Conservation (phyloP, 2,888 invertebrate genomes). For the Rugalucina vietnamica region DNA sequence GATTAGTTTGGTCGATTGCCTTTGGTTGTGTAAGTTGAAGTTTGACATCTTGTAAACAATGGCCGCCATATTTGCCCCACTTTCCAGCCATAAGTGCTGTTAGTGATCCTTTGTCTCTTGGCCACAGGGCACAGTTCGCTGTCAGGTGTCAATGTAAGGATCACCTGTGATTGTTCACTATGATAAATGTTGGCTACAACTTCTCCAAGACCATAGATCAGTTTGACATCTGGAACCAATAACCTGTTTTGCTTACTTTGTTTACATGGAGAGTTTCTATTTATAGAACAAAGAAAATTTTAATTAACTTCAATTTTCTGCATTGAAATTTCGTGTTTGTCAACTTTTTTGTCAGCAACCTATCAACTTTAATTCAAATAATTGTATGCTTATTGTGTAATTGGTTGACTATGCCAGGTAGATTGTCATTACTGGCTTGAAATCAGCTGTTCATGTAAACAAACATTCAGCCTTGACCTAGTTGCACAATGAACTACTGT, state of each 20-base stretch:
- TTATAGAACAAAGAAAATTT: conserved; percentile 44
- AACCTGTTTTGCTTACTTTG: conserved; percentile 9
- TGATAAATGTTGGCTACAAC: too few relatives aligned
- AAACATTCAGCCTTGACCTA: conserved; percentile 43
- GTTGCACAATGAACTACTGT: not conserved
- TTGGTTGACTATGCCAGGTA: not conserved
- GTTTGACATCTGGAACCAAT: not conserved
- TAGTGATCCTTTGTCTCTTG: conserved; percentile 30
- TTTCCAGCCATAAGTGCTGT: conserved; percentile 21
- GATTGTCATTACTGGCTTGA: not conserved
- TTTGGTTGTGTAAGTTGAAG: not conserved
- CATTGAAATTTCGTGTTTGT: too few relatives aligned
- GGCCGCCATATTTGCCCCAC: conserved; percentile 77
- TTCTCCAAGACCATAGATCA: too few relatives aligned
- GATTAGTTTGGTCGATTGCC: not conserved
- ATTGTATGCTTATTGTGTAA: too few relatives aligned
- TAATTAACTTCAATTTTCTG: too few relatives aligned
- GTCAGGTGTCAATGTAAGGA: too few relatives aligned
- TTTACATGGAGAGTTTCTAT: conserved; percentile 49
- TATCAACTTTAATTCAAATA: too few relatives aligned
- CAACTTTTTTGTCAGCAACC: too few relatives aligned
- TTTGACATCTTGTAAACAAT: conserved; percentile 82
- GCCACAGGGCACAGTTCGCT: too few relatives aligned
- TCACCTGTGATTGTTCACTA: too few relatives aligned
- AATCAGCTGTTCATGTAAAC: conserved; percentile 21